Conservation (phyloP, 1,140 invertebrate genomes). For the Proctacanthus coquilletti region DNA sequence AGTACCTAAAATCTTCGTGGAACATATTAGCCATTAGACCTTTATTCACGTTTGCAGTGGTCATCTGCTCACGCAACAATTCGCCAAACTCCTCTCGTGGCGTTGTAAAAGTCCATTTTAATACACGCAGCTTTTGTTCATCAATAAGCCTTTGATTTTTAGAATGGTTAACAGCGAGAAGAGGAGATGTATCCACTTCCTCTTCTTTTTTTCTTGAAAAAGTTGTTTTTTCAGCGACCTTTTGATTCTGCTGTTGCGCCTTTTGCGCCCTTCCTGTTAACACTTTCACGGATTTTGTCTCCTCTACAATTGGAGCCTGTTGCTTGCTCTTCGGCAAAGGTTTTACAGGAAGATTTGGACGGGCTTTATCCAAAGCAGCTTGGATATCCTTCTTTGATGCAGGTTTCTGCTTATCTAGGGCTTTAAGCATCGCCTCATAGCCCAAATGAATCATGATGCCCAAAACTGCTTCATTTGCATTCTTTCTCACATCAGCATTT, state of each 20-base stretch:
- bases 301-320: slow-evolving; percentile 26
- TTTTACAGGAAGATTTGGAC: slow-evolving; percentile 70
- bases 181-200: slow-evolving; percentile 64
- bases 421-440: slow-evolving; percentile 64
- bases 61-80: slow-evolving; percentile 82
- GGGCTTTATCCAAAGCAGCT: slow-evolving; percentile 68
- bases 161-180: slow-evolving; percentile 67
- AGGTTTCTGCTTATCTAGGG: slow-evolving; percentile 72
- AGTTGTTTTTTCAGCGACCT: slow-evolving; percentile 29
- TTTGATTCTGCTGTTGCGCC: slow-evolving; percentile 34
- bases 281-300: slow-evolving; percentile 37
- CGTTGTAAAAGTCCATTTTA: slow-evolving; percentile 94
- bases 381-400: slow-evolving; percentile 68
- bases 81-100: slow-evolving; percentile 89
- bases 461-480: slow-evolving; percentile 72
- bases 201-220: slow-evolving; percentile 67
- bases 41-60: slow-evolving; percentile 70
- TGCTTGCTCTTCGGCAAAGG: slow-evolving; percentile 47
- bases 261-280: slow-evolving; percentile 22
- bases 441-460: slow-evolving; percentile 89
- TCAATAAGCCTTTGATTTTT: slow-evolving; percentile 85
- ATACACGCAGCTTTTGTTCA: slow-evolving; percentile 78
- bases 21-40: slow-evolving; percentile 81
- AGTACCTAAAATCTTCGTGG: slow-evolving; percentile 73
- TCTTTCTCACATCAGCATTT: slow-evolving; percentile 79